phyloP scores from a whole-genome alignment of 1,140 invertebrate species.

The Megathymus violae region DNA sequence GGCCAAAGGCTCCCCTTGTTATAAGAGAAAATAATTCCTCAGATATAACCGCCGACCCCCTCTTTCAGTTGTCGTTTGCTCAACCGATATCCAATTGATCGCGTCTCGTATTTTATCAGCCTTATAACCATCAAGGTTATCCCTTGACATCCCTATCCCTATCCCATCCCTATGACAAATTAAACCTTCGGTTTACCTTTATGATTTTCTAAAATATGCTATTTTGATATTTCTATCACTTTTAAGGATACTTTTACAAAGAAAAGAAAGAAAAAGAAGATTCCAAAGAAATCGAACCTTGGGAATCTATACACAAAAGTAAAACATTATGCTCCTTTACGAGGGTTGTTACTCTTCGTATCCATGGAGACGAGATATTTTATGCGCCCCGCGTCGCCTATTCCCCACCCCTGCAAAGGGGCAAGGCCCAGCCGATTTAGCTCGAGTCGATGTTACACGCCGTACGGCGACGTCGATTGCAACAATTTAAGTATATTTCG shows the following conservation, averaged over 20 bases:
- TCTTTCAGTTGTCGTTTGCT: constrained; percentile 16
- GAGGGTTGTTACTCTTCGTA: constrained; percentile 75
- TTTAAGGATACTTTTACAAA: too few relatives aligned
- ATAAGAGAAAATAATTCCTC: constrained; percentile 21
- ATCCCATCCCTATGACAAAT: too few relatives aligned
- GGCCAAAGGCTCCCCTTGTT: constrained; percentile 26
- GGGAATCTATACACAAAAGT: constrained; percentile 10
- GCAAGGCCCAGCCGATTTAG: constrained; percentile 33
- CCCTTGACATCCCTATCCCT: too few relatives aligned
- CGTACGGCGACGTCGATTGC: constrained; percentile 14
- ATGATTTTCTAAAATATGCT: too few relatives aligned
- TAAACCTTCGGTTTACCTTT: too few relatives aligned
- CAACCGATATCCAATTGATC: constrained; percentile 19
- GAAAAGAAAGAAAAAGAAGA: too few relatives aligned
- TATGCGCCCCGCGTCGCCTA: constrained; percentile 59
- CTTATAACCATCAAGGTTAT: not conserved
- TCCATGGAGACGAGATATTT: constrained; percentile 67
- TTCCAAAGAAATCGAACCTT: too few relatives aligned
- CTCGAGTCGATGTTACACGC: constrained; percentile 45
- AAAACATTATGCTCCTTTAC: constrained; percentile 22
- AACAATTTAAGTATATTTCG: not conserved
- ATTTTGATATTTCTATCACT: too few relatives aligned
- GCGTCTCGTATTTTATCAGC: constrained; percentile 6
- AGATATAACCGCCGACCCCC: constrained; percentile 15
- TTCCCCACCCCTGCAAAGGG: constrained; percentile 38